phyloP scores from a whole-genome alignment of 2,797 vertebrate species.

The Lutra lutra region DNA sequence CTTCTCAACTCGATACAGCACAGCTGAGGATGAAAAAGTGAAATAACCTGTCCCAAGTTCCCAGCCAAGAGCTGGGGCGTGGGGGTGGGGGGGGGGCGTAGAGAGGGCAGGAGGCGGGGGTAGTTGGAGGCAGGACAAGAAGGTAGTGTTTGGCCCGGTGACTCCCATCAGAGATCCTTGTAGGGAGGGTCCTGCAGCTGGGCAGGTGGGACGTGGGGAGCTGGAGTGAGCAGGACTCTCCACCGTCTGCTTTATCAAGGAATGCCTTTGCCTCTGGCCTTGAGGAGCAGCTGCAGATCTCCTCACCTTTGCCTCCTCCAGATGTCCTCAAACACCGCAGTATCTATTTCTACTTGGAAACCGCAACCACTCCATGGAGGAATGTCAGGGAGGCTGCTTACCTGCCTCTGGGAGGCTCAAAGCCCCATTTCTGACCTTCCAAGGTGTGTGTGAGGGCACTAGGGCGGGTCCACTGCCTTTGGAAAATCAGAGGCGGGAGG shows the following conservation, averaged over 20 bases:
- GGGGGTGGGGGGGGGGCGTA: too few relatives aligned
- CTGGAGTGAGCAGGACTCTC: background rate
- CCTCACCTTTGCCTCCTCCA: background rate
- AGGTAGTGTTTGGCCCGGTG: background rate
- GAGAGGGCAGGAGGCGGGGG: too few relatives aligned
- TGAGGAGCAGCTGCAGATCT: background rate
- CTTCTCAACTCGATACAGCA: background rate
- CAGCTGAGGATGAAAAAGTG: background rate
- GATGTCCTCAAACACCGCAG: background rate
- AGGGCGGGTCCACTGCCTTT: background rate
- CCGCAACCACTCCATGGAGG: background rate
- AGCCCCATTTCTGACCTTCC: background rate
- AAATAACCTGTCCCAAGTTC: background rate
- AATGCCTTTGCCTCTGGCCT: background rate
- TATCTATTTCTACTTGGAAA: slow-evolving; percentile 42
- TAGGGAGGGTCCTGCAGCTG: background rate
- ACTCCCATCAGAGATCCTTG: accelerated
- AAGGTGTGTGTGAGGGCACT: too few relatives aligned
- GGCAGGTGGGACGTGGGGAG: accelerated
- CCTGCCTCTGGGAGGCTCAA: background rate
- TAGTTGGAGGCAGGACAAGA: background rate
- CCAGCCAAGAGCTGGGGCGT: background rate
- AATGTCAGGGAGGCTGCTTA: background rate
- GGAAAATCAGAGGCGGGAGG: background rate
- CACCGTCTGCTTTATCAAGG: background rate